Evolutionary conservation across 2,113 vertebrate species (phyloP), one percentile per base, ranked within the genome.

Genomic region (Pteruthius melanotis): DNA sequence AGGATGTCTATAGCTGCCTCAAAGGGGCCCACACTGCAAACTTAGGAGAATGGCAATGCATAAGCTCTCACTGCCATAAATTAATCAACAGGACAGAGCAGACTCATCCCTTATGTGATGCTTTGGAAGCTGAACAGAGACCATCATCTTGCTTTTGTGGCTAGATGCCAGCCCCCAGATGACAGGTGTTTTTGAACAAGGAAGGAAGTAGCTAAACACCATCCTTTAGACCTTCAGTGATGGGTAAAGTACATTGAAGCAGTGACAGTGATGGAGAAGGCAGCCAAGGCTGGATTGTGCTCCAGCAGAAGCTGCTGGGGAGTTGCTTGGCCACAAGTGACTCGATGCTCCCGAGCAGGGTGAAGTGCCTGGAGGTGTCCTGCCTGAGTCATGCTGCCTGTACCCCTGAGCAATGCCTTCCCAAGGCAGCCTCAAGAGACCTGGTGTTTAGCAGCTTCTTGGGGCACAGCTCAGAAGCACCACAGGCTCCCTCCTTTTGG

Each of bases 131-230:
- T 40, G 78, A 76, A 31, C 53, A 23, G n/a, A 71, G 28, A 33
- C 31, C 19, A 24, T 30, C 24, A 7, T 5, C 31, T 44, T 39
- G 39, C 22, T 72, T 37, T 23, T 33, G 23, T 47, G 40, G 72
- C 14, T 35, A 24, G 24, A 30, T 59, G 63, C 21, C 57, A 76
- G 20, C 16, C 59, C 19, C 7, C 13, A 40, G 59, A 11, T 6
- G 28, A n/a, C 26, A 35, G 0, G 0, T 39, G 28, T 59, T 16
- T 45, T 33, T 19, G 60, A 83, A 42, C 35, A 28, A 24, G 20
- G 40, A 53, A 76, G 33, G 31, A 77, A 87, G 13, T 5, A 47
- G 15, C 40, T 60, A 11, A 65, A 31, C 14, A 80, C 9, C 7
- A 27, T 19, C 18, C 44, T 66, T 61, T n/a, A 66, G 52, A 21